phyloP scores from a whole-genome alignment of 2,113 vertebrate species.

The Neomonachus schauinslandi region DNA sequence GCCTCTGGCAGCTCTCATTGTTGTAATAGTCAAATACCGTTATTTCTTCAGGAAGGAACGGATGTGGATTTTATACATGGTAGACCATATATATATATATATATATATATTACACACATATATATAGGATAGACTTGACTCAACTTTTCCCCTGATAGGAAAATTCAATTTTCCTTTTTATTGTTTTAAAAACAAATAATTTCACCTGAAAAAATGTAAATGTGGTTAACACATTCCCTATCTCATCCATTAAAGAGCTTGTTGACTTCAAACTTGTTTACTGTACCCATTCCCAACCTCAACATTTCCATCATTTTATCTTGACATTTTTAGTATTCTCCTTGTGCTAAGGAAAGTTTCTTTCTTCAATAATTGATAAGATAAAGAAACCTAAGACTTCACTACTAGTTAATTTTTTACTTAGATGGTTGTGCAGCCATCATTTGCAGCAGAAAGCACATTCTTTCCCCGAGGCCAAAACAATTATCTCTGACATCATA shows the following conservation, averaged over 20 bases:
- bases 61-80: constrained; percentile 19
- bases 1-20: constrained; percentile 26
- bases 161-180: constrained; percentile 54
- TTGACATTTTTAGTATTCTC: constrained; percentile 76
- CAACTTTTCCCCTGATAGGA: constrained; percentile 28
- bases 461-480: constrained; percentile 85
- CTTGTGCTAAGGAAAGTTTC: constrained; percentile 44
- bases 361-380: constrained; percentile 84
- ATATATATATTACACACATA: neutral
- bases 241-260: neutral
- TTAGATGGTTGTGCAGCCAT: constrained; percentile 75
- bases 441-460: constrained; percentile 80
- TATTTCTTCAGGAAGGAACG: constrained; percentile 47
- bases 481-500: constrained; percentile 85
- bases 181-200: constrained; percentile 59
- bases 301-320: constrained; percentile 52
- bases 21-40: neutral
- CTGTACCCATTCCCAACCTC: neutral
- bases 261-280: constrained; percentile 34
- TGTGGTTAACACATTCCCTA: neutral
- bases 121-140: constrained; percentile 29
- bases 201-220: constrained; percentile 57
- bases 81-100: neutral
- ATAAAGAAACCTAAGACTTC: constrained; percentile 81
- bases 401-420: constrained; percentile 75